These are phyloP conservation scores for Oceanodroma leucorhoa DNA, from an alignment of 2,797 vertebrate species.

Conservation along the genomic window DNA sequence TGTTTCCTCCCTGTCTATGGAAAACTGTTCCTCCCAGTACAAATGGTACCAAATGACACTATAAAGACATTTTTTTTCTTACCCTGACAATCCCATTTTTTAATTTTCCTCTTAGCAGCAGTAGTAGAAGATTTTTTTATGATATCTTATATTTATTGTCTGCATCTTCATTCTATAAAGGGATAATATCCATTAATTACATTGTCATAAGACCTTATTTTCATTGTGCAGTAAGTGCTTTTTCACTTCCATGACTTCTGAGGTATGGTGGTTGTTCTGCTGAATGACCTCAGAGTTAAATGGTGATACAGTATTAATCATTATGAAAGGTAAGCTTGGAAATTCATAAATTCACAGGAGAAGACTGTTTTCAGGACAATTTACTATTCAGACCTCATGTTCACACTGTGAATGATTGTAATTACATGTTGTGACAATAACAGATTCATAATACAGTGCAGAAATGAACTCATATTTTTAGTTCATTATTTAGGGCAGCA, in stretches of 20 bases:
- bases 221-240: constrained; percentile 41
- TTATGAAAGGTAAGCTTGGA: constrained; percentile 33
- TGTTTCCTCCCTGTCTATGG: neutral
- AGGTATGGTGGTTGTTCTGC: constrained; percentile 5
- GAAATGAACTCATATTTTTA: constrained; percentile 59
- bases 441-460: constrained; percentile 61
- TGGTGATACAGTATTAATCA: constrained; percentile 59
- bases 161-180: constrained; percentile 29
- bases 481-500: constrained; percentile 58
- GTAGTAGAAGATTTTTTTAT: neutral
- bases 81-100: neutral
- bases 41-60: neutral
- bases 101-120: neutral
- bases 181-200: constrained; percentile 56
- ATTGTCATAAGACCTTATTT: constrained; percentile 40
- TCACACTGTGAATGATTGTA: constrained; percentile 66
- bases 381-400: constrained; percentile 57
- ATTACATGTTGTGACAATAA: constrained; percentile 67
- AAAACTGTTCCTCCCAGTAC: neutral
- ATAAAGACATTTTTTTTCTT: neutral
- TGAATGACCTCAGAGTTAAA: constrained; percentile 44
- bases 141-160: neutral
- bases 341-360: constrained; percentile 59
- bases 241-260: constrained; percentile 32
- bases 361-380: constrained; percentile 58